Evolutionary conservation across 1,140 invertebrate genomes (phyloP).

Genomic region (Frieseomelitta varia): DNA sequence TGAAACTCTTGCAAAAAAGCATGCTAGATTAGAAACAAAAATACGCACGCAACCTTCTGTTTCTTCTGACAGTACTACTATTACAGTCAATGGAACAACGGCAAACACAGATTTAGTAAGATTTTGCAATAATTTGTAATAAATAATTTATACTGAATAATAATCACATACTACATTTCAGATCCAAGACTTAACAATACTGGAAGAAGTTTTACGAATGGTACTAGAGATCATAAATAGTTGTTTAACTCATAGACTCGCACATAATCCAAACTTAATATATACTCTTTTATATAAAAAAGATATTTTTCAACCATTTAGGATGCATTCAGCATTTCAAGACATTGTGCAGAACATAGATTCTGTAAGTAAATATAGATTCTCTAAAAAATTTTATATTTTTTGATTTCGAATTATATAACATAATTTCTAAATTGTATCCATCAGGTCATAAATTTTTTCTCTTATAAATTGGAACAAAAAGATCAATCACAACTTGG

Average conservation of each 20-base stretch:
- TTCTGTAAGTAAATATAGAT: constrained; percentile 85
- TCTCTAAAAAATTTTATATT: constrained; percentile 34
- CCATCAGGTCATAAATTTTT: constrained; percentile 92
- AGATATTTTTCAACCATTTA: constrained; percentile 94
- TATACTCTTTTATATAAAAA: constrained; percentile 98
- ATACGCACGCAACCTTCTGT: constrained; percentile 71
- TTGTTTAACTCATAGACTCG: constrained; percentile 92
- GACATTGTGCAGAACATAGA: constrained; percentile 98
- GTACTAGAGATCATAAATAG: constrained; percentile 98
- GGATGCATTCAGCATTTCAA: constrained; percentile 94
- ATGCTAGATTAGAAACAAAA: constrained; percentile 84
- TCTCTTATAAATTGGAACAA: constrained; percentile 90
- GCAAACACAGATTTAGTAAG: constrained; percentile 76
- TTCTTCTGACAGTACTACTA: constrained; percentile 56
- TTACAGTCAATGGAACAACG: constrained; percentile 73
- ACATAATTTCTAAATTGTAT: background rate
- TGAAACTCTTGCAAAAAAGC: constrained; percentile 92
- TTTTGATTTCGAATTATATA: background rate
- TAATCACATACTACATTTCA: constrained; percentile 66
- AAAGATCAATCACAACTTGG: constrained; percentile 86
- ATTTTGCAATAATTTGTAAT: background rate
- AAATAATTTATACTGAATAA: constrained; percentile 22
- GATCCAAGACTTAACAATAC: constrained; percentile 95
- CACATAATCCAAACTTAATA: constrained; percentile 96
- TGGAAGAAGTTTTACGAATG: constrained; percentile 98